phyloP scores from a whole-genome alignment of 2,888 invertebrate genomes.

The Cancer borealis region DNA sequence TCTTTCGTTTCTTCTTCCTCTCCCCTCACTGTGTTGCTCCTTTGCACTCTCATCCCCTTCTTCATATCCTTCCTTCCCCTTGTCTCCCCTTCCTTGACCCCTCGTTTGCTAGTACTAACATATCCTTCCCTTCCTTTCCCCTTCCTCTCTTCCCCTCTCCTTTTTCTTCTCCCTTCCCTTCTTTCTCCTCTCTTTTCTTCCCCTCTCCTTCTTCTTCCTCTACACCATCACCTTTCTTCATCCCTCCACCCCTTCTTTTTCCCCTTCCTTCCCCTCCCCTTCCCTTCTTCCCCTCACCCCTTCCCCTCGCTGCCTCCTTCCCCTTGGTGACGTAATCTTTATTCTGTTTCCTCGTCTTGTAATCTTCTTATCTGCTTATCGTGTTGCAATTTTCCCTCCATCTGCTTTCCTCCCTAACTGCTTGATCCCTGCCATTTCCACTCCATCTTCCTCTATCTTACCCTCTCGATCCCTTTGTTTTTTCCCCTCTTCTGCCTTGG shows the following conservation, averaged over 20 bases:
- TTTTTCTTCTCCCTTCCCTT: background rate
- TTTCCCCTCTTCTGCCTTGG: no score
- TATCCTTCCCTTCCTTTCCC: background rate
- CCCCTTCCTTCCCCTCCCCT: background rate
- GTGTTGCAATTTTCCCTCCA: background rate
- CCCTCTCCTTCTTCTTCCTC: background rate
- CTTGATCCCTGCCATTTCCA: background rate
- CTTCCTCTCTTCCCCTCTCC: background rate
- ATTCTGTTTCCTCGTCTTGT: background rate
- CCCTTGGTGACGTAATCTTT: background rate
- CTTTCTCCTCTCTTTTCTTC: background rate
- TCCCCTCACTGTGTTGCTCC: background rate
- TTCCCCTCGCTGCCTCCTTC: background rate
- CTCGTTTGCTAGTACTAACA: background rate
- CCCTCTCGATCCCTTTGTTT: background rate
- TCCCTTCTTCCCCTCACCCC: background rate
- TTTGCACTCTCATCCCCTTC: background rate
- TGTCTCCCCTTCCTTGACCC: background rate
- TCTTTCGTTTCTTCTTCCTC: background rate
- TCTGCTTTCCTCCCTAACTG: background rate
- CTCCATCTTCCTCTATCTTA: background rate
- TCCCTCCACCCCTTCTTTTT: background rate
- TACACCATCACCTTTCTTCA: background rate
- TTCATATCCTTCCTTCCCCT: background rate
- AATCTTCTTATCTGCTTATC: background rate